Evolutionary conservation across 1,140 invertebrate genomes (phyloP).

Genomic region (Neodiprion pinetum): DNA sequence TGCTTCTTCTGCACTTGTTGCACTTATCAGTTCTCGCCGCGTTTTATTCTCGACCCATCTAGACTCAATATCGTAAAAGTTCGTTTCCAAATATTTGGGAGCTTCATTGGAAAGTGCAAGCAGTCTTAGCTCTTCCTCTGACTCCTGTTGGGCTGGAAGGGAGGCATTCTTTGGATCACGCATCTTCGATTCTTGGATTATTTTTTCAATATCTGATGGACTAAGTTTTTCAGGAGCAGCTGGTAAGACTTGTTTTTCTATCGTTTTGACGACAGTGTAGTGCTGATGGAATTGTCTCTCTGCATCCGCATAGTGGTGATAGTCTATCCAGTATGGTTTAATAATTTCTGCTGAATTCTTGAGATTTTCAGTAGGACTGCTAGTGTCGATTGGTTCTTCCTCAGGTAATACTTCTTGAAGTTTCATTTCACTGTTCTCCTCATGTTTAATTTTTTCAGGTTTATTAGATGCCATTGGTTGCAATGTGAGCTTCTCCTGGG

Average conservation of each 20-base stretch:
- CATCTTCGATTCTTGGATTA: constrained; percentile 48
- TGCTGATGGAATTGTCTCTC: constrained; percentile 46
- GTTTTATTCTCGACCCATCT: constrained; percentile 30
- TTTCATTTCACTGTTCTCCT: constrained; percentile 14
- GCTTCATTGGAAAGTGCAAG: constrained; percentile 26
- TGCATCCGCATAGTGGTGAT: constrained; percentile 44
- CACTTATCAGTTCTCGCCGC: not conserved
- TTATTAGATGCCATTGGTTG: not conserved
- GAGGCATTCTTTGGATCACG: constrained; percentile 27
- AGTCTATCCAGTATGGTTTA: constrained; percentile 50
- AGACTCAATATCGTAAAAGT: constrained; percentile 35
- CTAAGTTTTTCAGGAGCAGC: not conserved
- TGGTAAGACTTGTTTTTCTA: constrained; percentile 34
- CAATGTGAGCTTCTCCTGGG: not conserved
- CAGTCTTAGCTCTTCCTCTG: constrained; percentile 12
- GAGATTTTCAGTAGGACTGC: not conserved
- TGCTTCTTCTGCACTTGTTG: not conserved
- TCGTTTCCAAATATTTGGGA: constrained; percentile 36
- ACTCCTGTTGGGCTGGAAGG: not conserved
- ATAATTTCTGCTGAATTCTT: constrained; percentile 38
- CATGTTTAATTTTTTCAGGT: not conserved
- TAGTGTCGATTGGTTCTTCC: not conserved
- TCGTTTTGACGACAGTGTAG: constrained; percentile 44
- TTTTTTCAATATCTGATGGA: constrained; percentile 39
- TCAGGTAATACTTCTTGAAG: constrained; percentile 4